A percentile compares a stretch with the other conserved stretches of the same genome.
Conservation (phyloP, 2,888 invertebrate species). For the Stenurella melanura region DNA sequence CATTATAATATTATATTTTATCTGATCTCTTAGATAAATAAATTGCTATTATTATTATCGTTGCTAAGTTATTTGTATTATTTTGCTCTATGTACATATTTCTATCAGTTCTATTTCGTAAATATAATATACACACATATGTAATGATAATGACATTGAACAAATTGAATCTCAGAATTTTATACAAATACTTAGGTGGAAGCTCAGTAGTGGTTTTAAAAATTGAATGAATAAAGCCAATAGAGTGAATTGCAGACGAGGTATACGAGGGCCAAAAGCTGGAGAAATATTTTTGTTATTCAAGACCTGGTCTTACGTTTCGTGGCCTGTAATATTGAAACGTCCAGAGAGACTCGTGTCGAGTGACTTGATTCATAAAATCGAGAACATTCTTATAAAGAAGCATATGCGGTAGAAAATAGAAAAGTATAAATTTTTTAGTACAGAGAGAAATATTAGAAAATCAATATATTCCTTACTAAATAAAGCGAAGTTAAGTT, state of each 20-base stretch:
- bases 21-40: too few relatives aligned
- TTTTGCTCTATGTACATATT: too few relatives aligned
- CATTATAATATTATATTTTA: too few relatives aligned
- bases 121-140: too few relatives aligned
- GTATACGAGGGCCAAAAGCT: conserved; percentile 10
- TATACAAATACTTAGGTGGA: background rate
- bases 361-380: conserved; percentile 43
- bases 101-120: too few relatives aligned
- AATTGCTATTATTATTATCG: too few relatives aligned
- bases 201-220: conserved; percentile 16
- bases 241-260: conserved; percentile 21
- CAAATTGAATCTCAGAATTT: conserved; percentile 7
- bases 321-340: conserved; percentile 43
- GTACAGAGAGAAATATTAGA: background rate
- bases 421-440: conserved; percentile 22
- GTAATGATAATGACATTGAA: background rate
- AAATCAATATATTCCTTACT: background rate
- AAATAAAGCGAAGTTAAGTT: too few relatives aligned
- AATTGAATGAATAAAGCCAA: conserved; percentile 34
- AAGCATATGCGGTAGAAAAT: conserved; percentile 13
- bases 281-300: conserved; percentile 40
- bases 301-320: conserved; percentile 31
- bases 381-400: conserved; percentile 33
- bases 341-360: conserved; percentile 40
- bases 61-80: too few relatives aligned